Evolutionary conservation across 2,888 invertebrate species (phyloP), one percentile per base, ranked within the genome.

Genomic region (Octodonta nipae): DNA sequence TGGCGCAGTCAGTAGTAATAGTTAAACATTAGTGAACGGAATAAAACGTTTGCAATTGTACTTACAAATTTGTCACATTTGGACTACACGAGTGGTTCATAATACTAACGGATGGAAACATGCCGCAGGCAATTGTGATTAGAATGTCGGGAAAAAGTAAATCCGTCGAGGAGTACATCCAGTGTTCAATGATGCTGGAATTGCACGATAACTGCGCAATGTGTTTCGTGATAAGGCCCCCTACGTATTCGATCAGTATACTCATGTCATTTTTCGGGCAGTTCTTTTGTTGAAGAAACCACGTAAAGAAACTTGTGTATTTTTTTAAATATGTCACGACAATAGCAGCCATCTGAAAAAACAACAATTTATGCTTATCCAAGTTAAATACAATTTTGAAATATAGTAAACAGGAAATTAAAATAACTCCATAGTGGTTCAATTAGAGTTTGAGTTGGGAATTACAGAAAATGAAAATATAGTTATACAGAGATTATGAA

Each of bases 21-120:
- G 8, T 7, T 22, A 11, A 11, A 22, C 3, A 10, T 5, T n/a
- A n/a, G n/a, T n/a, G n/a, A n/a, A n/a, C n/a, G 2, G 4, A 22
- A 22, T 22, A 22, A 22, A n/a, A n/a, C n/a, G n/a, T n/a, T n/a
- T n/a, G n/a, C n/a, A n/a, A 16, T 25, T 26, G 2, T 34, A 53
- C 53, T 56, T 57, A 81, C 78, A 73, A 75, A 47, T 76, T 76
- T 31, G 76, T 73, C 36, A 89, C 79, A 48, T 80, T 81, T 4
- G 87, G 80, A 41, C 81, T 76, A 56, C 93, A 93, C 1, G 88
- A 82, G 63, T 95, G 93, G 60, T 93, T 95, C 75, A 91, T 83
- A 64, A 91, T 75, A 48, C 87, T 84, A 1, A 85, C 75, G 1
- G 84, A 77, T 0, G 89, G 84, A 56, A 82, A 88, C 51, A 91